Evolutionary conservation across 2,888 invertebrate species (phyloP), one percentile per base, ranked within the genome.

Genomic region (Epinotia ramella): DNA sequence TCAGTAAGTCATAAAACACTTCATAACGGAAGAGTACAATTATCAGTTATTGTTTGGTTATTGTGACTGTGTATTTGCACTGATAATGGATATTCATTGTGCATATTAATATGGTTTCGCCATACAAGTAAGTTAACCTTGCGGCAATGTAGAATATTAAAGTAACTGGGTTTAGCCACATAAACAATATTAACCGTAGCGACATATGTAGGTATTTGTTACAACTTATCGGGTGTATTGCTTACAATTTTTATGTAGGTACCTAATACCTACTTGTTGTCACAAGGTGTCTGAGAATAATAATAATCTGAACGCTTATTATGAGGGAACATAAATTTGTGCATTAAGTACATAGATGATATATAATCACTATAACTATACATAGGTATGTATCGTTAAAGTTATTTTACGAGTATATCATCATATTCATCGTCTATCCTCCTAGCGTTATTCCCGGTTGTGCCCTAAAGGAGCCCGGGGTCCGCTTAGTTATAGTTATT

Each of bases 21-120:
- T 44, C 64, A 65, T 57, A 46, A 72, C 59, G 16, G 24, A 65
- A n/a, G 7, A 65, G 49, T 68, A 57, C 18, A 67, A 49, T 65
- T 65, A 68, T 44, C 59, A 59, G 40, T n/a, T 68, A 20, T 57
- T 59, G n/a, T n/a, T n/a, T n/a, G n/a, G n/a, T n/a, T n/a, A n/a
- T n/a, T n/a, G n/a, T n/a, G n/a, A n/a, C n/a, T n/a, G 59, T 57
- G 59, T 59, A 68, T 68, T 57, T 68, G 9, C 20, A 20, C 6
- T 68, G 68, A 68, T 68, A 59, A 44, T 57, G 16, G 57, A 44
- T 59, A 16, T 57, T 57, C 40, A 57, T 60, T 67, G 56, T 40
- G 18, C 33, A 40, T 28, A 24, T 16, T 46, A 16, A 28, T 49
- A 28, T 46, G 13, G 16, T 53, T 33, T 57, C n/a, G 44, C 40